Percentiles rank a stretch among this genome's conserved stretches.
phyloP scores from a whole-genome alignment of 2,888 invertebrate species.

The Meiosimyza platycephala region DNA sequence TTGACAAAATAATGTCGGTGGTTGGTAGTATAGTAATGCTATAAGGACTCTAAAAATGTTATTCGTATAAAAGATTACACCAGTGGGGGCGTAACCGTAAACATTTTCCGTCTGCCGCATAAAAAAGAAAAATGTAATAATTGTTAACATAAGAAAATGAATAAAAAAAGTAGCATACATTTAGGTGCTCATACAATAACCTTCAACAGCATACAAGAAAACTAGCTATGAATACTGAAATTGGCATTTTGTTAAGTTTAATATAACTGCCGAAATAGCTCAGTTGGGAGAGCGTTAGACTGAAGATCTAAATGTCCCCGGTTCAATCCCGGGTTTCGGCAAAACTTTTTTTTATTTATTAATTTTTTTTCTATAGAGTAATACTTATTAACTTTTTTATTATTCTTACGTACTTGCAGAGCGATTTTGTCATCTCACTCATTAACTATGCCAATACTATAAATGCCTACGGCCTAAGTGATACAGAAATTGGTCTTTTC shows the following conservation, averaged over 20 bases:
- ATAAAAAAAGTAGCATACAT: conserved; percentile 15
- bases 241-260: conserved; percentile 70
- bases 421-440: conserved; percentile 83
- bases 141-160: not conserved
- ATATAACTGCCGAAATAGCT: conserved; percentile 69
- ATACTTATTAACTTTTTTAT: not conserved
- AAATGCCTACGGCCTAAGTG: conserved; percentile 81
- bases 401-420: conserved; percentile 70
- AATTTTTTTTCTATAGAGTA: not conserved
- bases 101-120: not conserved
- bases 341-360: conserved; percentile 26
- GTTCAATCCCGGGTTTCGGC: conserved; percentile 63
- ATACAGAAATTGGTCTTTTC: conserved; percentile 91
- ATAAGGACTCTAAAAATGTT: not conserved
- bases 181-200: not conserved
- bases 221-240: too few relatives aligned
- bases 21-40: too few relatives aligned
- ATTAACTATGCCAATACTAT: conserved; percentile 84
- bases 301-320: conserved; percentile 64
- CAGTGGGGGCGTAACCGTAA: too few relatives aligned
- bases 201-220: too few relatives aligned
- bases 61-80: too few relatives aligned
- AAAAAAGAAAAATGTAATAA: not conserved
- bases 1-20: not conserved
- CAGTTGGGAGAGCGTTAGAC: conserved; percentile 65